A percentile compares a stretch with the other conserved stretches of the same genome.
phyloP scores from a whole-genome alignment of 2,113 vertebrate genomes.

The Albula goreensis region DNA sequence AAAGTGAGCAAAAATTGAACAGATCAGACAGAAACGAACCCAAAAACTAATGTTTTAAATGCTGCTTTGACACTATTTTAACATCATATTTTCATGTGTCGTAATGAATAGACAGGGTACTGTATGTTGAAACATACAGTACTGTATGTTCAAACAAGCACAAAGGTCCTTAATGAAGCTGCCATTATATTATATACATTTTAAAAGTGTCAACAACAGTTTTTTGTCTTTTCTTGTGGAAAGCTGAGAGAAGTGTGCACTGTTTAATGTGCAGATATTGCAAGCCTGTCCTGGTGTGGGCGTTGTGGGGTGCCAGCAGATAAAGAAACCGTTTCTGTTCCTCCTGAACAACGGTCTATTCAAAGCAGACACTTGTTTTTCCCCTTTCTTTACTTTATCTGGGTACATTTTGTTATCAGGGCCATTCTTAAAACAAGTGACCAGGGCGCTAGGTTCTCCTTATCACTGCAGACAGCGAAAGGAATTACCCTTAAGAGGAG shows the following conservation, averaged over 20 bases:
- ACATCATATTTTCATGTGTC: background rate
- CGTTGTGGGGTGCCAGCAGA: conserved; percentile 23
- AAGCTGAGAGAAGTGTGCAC: background rate
- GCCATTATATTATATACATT: no score
- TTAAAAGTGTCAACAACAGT: no score
- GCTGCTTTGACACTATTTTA: conserved; percentile 19
- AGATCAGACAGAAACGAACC: background rate
- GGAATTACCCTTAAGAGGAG: conserved; percentile 29
- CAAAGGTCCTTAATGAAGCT: no score
- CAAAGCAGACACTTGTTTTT: conserved; percentile 32
- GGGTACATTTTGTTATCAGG: conserved; percentile 41
- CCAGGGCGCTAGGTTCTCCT: conserved; percentile 23
- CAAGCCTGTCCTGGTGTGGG: background rate
- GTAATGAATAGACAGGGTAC: no score
- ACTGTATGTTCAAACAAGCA: no score
- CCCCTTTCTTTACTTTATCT: conserved; percentile 25
- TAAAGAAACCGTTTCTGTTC: conserved; percentile 17
- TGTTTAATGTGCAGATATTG: background rate
- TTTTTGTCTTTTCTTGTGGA: background rate
- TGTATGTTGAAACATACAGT: no score
- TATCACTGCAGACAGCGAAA: conserved; percentile 29
- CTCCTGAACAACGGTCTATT: conserved; percentile 10
- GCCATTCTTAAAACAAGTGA: conserved; percentile 24
- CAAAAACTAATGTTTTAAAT: background rate
- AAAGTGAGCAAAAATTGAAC: background rate